phyloP scores from a whole-genome alignment of 2,888 invertebrate species.

The Lordiphosa andalusiaca region DNA sequence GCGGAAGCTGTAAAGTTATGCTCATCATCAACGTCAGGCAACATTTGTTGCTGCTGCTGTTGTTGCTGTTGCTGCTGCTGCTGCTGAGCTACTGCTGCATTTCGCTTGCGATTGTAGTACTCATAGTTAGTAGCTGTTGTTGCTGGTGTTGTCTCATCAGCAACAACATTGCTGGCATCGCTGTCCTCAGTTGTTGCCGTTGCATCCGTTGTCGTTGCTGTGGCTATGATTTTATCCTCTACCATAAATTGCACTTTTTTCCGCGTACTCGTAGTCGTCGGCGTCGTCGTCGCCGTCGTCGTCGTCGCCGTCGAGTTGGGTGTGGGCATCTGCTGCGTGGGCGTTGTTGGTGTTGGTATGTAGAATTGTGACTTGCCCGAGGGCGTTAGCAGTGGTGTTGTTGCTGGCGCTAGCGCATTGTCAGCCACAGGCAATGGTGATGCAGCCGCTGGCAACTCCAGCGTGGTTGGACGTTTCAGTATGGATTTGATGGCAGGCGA shows the following conservation, averaged over 20 bases:
- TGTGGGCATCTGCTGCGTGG: constrained; percentile 80
- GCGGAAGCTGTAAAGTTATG: constrained; percentile 70
- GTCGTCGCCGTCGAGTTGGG: constrained; percentile 31
- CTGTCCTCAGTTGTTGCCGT: constrained; percentile 58
- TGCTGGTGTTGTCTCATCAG: constrained; percentile 37
- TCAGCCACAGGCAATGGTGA: constrained; percentile 27
- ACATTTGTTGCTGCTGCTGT: constrained; percentile 44
- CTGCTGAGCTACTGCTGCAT: constrained; percentile 43
- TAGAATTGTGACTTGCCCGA: constrained; percentile 76
- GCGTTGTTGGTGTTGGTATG: constrained; percentile 77
- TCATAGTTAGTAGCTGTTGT: constrained; percentile 65
- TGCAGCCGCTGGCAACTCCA: constrained; percentile 68
- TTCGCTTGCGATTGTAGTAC: constrained; percentile 75
- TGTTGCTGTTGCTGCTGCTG: constrained; percentile 44
- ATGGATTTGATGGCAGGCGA: constrained; percentile 82
- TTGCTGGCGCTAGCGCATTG: constrained; percentile 31
- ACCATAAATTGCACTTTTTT: constrained; percentile 88
- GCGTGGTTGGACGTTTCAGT: constrained; percentile 82
- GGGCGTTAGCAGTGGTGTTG: constrained; percentile 40
- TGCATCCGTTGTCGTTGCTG: constrained; percentile 36
- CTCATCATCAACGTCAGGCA: constrained; percentile 68
- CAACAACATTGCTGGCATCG: constrained; percentile 39
- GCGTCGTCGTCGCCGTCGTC: constrained; percentile 11
- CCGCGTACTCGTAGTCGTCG: constrained; percentile 79
- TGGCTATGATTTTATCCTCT: constrained; percentile 82